phyloP scores from a whole-genome alignment of 2,113 vertebrate species.

The Otolemur garnettii region DNA sequence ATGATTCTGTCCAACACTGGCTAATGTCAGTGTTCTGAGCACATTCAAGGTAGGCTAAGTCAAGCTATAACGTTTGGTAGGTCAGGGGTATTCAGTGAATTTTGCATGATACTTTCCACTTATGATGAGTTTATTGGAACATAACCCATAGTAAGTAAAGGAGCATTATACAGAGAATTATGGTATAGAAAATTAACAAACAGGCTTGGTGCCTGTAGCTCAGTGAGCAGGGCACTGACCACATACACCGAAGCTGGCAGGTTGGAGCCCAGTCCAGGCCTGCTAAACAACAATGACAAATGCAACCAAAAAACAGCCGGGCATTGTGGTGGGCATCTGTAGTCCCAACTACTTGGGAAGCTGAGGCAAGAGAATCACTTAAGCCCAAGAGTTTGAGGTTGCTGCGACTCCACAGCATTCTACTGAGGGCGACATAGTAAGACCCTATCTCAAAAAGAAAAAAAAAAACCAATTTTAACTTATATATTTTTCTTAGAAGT shows the following conservation, averaged over 20 bases:
- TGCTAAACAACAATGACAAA: no score
- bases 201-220: no score
- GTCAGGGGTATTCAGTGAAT: not conserved
- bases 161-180: not conserved
- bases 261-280: no score
- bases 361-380: no score
- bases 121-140: not conserved
- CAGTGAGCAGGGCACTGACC: no score
- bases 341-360: no score
- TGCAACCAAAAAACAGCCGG: no score
- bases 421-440: no score
- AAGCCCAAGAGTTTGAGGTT: no score
- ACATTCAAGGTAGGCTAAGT: not conserved
- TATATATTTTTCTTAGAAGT: conserved; percentile 29
- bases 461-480: not conserved
- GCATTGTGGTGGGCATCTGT: no score
- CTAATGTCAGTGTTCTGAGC: not conserved
- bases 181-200: not conserved
- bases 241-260: no score
- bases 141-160: not conserved
- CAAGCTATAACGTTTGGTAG: not conserved
- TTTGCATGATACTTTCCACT: not conserved
- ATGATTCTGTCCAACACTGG: not conserved
- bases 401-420: no score
- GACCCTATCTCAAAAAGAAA: not conserved